Evolutionary conservation across 2,888 invertebrate species (phyloP), one percentile per base, ranked within the genome.

Genomic region (Pseudolycoriella hygida): DNA sequence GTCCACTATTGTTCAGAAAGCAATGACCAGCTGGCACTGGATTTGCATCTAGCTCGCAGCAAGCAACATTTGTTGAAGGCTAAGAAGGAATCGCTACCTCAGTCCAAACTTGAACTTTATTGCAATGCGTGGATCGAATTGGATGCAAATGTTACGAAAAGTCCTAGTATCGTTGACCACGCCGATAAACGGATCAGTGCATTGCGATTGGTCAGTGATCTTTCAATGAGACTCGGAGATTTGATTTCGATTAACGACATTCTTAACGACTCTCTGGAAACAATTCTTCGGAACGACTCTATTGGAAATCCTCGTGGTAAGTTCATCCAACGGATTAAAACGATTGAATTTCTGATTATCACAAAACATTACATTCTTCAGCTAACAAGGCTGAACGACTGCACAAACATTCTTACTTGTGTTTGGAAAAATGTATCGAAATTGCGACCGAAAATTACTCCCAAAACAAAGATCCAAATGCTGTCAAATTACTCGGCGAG

Each of bases 401-500:
- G 11, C 48, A 48, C 25, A 41, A 48, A 34, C 43, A 49, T 34
- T 46, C 48, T 2, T 15, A 49, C 2, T 43, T 39, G 40, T 49
- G 48, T 15, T 30, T 51, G 3, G 40, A 50, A 15, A 18, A 50
- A 48, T 39, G 18, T 8, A n/a, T 40, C n/a, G 8, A 18, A 18
- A 18, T 40, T 17, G 18, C 18, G 17, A 17, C 14, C 10, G 39
- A 11, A 14, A 39, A 39, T 39, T 31, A 25, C 25, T 6, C 25
- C 5, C 25, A 25, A 4, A 25, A 19, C n/a, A 32, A 25, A 31
- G 17, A 43, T 30, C 11, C 15, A 12, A 46, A 43, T 17, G 8
- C 44, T 14, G 5, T 14, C 5, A 34, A 34, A 4, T 12, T 34
- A n/a, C 44, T 57, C 25, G 56, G 57, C 2, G 54, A 61, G 30